phyloP scores from a whole-genome alignment of 1,140 invertebrate species.

The Drosophila bocki region DNA sequence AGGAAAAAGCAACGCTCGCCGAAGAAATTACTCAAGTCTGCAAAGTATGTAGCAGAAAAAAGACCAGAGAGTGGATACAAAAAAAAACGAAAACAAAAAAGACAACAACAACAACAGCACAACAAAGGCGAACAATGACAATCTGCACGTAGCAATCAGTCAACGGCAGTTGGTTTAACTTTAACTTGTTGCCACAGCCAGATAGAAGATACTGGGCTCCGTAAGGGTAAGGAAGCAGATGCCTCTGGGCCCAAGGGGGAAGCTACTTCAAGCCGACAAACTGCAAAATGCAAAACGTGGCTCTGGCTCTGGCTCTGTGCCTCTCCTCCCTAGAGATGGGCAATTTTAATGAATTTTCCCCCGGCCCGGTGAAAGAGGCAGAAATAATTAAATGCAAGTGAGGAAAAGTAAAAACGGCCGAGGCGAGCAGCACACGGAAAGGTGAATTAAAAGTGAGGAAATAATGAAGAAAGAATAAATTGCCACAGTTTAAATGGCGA shows the following conservation, averaged over 20 bases:
- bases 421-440: constrained; percentile 23
- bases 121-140: constrained; percentile 78
- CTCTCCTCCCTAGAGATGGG: constrained; percentile 63
- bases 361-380: constrained; percentile 35
- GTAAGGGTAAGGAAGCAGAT: constrained; percentile 19
- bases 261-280: constrained; percentile 49
- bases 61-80: constrained; percentile 20
- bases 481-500: constrained; percentile 40
- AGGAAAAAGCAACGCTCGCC: constrained; percentile 58
- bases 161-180: constrained; percentile 82
- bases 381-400: constrained; percentile 56
- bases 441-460: constrained; percentile 45
- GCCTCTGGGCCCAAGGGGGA: not conserved
- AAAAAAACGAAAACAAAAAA: constrained; percentile 51
- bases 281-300: constrained; percentile 79
- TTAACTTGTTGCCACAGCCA: constrained; percentile 79
- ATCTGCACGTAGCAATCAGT: constrained; percentile 82
- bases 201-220: constrained; percentile 48
- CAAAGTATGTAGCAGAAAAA: constrained; percentile 76
- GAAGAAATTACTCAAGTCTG: constrained; percentile 83
- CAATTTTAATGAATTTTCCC: constrained; percentile 57
- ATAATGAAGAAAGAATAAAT: constrained; percentile 45
- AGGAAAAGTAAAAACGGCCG: constrained; percentile 49
- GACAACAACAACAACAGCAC: constrained; percentile 29
- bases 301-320: constrained; percentile 21